These are phyloP conservation scores for Nomada fabriciana DNA, from an alignment of 2,888 invertebrate genomes.

Conservation along the genomic window DNA sequence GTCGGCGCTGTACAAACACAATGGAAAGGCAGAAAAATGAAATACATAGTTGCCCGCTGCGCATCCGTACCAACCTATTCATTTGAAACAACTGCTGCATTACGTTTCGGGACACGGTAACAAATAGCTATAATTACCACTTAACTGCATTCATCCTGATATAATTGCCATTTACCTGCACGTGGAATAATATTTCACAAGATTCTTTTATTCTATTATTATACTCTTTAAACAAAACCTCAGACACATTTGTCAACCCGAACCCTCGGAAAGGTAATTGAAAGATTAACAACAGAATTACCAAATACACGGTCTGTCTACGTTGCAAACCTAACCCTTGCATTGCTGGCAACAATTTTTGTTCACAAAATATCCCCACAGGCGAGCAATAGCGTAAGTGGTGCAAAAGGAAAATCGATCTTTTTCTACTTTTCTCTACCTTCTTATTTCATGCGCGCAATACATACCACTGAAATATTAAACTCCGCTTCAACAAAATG, in stretches of 20 bases:
- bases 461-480: too few species aligned
- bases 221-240: neutral
- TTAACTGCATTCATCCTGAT: constrained; percentile 14
- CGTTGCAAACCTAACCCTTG: too few species aligned
- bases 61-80: neutral
- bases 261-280: neutral
- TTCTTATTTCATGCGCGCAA: too few species aligned
- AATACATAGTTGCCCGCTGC: neutral
- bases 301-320: too few species aligned
- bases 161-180: constrained; percentile 14
- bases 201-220: neutral
- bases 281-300: neutral
- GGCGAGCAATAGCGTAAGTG: too few species aligned
- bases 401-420: too few species aligned
- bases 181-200: constrained; percentile 2
- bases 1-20: too few species aligned
- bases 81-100: constrained; percentile 8
- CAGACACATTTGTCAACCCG: neutral
- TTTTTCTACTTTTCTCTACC: too few species aligned
- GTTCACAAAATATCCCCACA: too few species aligned
- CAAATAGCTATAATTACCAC: constrained; percentile 20
- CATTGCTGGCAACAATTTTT: too few species aligned
- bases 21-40: too few species aligned
- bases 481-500: too few species aligned
- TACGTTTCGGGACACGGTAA: constrained; percentile 3